These are phyloP conservation scores for Miniopterus natalensis DNA, from an alignment of 2,113 vertebrate genomes.

Conservation along the genomic window DNA sequence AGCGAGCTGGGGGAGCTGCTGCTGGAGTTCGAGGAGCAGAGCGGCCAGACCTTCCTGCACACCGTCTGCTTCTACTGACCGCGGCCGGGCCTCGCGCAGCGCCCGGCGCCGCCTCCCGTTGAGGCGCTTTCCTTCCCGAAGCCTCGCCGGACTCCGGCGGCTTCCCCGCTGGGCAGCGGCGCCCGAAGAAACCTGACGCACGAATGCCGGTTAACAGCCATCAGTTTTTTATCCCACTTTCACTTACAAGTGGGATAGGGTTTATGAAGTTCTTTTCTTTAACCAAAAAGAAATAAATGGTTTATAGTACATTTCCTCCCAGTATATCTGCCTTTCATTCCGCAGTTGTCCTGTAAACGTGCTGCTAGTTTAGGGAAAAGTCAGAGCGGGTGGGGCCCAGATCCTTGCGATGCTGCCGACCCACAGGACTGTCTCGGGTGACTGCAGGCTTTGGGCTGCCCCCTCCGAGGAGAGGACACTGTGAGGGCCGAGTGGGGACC, in stretches of 20 bases:
- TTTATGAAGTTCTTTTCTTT: slow-evolving; percentile 81
- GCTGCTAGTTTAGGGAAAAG: not conserved
- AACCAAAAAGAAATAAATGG: slow-evolving; percentile 74
- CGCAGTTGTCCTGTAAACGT: slow-evolving; percentile 82
- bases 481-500: not conserved
- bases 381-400: no score
- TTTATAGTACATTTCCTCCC: slow-evolving; percentile 82
- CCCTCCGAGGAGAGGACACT: not conserved
- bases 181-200: no score
- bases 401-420: not conserved
- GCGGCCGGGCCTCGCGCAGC: not conserved
- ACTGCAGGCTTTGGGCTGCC: not conserved
- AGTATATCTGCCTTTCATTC: slow-evolving; percentile 79
- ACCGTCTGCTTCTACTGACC: slow-evolving; percentile 98
- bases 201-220: no score
- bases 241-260: slow-evolving; percentile 78
- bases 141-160: not conserved
- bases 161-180: no score
- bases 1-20: slow-evolving; percentile 98
- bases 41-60: slow-evolving; percentile 96
- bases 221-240: slow-evolving; percentile 68
- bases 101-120: slow-evolving; percentile 26
- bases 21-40: slow-evolving; percentile 99
- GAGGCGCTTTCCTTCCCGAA: slow-evolving; percentile 64
- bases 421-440: not conserved